Conservation (phyloP, 2,113 vertebrate species). For the Mixornis gularis region DNA sequence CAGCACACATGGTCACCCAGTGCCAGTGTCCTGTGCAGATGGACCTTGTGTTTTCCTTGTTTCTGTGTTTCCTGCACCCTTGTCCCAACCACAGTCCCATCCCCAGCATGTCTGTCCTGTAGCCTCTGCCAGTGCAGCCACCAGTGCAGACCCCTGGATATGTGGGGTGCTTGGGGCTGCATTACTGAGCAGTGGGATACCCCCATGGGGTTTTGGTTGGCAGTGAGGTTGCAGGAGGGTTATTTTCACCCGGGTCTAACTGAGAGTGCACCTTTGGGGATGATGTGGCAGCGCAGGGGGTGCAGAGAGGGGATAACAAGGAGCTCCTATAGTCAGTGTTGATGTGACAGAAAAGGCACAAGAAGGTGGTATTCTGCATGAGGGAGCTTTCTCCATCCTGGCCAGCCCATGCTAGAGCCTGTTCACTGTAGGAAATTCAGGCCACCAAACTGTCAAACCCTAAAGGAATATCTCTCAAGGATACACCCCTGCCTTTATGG, state of each 20-base stretch:
- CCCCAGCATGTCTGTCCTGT: accelerated
- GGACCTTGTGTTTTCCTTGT: accelerated
- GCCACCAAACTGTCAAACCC: background rate
- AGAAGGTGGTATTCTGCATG: background rate
- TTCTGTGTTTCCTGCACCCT: background rate
- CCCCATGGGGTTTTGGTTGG: background rate
- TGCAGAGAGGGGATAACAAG: background rate
- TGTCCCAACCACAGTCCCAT: accelerated
- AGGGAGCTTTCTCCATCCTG: background rate
- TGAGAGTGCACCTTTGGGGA: background rate
- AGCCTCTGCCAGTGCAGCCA: accelerated
- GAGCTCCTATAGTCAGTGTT: background rate
- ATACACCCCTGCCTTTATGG: background rate
- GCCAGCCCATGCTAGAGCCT: accelerated
- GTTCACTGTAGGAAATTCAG: background rate
- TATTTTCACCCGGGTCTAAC: background rate
- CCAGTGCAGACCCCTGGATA: background rate
- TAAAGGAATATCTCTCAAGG: background rate
- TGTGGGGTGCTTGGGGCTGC: background rate
- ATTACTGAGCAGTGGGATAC: background rate
- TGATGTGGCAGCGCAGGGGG: background rate
- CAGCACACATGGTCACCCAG: background rate
- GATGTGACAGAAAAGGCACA: background rate
- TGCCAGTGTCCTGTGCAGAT: background rate
- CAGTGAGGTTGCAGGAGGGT: background rate